These are phyloP conservation scores for Desmophyllum pertusum DNA, from an alignment of 92 coral and sea anemone genomes.

Conservation along the genomic window DNA sequence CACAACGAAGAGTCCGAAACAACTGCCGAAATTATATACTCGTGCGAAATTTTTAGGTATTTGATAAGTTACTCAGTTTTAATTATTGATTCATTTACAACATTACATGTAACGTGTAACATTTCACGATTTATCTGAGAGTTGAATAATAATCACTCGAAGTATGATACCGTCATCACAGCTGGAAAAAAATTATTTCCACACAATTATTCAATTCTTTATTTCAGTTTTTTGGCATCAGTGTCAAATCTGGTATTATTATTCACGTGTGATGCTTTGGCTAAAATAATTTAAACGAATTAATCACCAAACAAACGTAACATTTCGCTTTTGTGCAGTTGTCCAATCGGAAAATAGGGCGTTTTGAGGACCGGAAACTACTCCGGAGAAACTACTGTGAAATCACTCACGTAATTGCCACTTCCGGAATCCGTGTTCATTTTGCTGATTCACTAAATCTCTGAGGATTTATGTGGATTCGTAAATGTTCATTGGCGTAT, in stretches of 20 bases:
- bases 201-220: background rate
- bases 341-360: background rate
- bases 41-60: too few relatives aligned
- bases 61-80: too few relatives aligned
- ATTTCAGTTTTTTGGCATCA: background rate
- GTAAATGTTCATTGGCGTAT: background rate
- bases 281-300: too few relatives aligned
- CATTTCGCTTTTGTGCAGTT: background rate
- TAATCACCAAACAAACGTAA: too few relatives aligned
- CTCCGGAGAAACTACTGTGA: background rate
- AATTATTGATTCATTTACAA: too few relatives aligned
- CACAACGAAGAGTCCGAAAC: too few relatives aligned
- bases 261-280: background rate
- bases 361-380: constrained; percentile 1
- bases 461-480: background rate
- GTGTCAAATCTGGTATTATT: background rate
- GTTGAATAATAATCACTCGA: too few relatives aligned
- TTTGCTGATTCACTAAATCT: background rate
- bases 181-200: background rate
- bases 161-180: background rate
- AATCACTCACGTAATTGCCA: background rate
- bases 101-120: too few relatives aligned
- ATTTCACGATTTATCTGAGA: too few relatives aligned
- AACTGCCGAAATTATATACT: too few relatives aligned
- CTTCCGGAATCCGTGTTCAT: constrained; percentile 5